Evolutionary conservation across 2,888 invertebrate species (phyloP), one percentile per base, ranked within the genome.

Genomic region (Psylliodes chrysocephalus): DNA sequence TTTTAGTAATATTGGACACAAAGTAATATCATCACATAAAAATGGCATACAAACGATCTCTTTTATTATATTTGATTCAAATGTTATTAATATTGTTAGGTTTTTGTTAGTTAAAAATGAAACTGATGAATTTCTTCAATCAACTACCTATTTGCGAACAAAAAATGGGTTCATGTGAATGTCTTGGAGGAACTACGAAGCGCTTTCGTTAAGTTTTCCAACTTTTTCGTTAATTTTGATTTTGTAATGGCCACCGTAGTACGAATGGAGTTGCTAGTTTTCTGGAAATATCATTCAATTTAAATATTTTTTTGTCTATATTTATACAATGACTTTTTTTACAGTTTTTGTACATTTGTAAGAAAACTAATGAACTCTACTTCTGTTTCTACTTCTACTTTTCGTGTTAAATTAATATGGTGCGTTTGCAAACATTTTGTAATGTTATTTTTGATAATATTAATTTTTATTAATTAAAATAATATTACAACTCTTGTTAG

Each of bases 151-250:
- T 44, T 44, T 44, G 15, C 17, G 17, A 12, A 17, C 19, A 18
- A 44, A 44, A 40, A 44, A 44, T 44, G 44, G 8, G 12, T 18
- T 18, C 44, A 14, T 19, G 15, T 18, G 15, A 17, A 17, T 44
- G 15, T 44, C 44, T 44, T 10, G 44, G 44, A 10, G 15, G 44
- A 44, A 44, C 44, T 44, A 44, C 44, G 44, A 44, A 44, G 44
- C 15, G 18, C 5, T 25, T 46, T 46, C 46, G 46, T 22, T 46
- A 46, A 46, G 25, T 19, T 46, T 46, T 22, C 46, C 46, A 46
- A 46, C 17, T 46, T 46, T 8, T 46, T 46, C 46, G 46, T 46
- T 10, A 46, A 12, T 22, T 22, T 19, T 19, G 46, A 22, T 46
- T 46, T 46, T 25, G 46, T 46, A 46, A 22, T 6, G 1, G 19